A percentile compares a stretch with the other conserved stretches of the same genome.
Conservation (phyloP, 2,113 vertebrate species). For the Tor tambroides region DNA sequence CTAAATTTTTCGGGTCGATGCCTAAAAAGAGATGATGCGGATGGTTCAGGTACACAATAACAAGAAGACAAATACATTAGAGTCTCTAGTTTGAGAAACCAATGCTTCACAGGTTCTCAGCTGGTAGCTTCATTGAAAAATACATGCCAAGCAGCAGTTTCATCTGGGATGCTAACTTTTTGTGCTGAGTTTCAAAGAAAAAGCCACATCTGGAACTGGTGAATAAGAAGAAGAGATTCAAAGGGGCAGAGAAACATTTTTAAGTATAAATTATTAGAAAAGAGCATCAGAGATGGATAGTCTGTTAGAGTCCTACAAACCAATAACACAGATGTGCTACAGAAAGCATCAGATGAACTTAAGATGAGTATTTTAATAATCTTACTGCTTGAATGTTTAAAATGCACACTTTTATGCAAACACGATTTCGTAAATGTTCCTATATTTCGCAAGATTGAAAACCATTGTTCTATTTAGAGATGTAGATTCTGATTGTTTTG, state of each 20-base stretch:
- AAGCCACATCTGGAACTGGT: not conserved
- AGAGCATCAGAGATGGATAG: not conserved
- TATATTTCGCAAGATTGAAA: too few species aligned
- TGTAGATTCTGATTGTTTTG: too few species aligned
- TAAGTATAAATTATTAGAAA: not conserved
- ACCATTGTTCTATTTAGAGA: too few species aligned
- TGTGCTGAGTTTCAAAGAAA: not conserved
- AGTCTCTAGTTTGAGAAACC: not conserved
- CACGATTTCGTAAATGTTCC: too few species aligned
- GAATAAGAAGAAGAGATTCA: constrained; percentile 6
- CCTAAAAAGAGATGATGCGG: not conserved
- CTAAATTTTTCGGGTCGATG: not conserved
- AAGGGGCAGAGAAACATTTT: not conserved
- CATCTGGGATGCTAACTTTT: not conserved
- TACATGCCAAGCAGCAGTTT: not conserved
- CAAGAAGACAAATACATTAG: not conserved
- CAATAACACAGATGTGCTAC: not conserved
- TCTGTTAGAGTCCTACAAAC: not conserved
- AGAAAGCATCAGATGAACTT: not conserved
- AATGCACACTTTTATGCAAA: not conserved
- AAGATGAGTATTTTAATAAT: too few species aligned
- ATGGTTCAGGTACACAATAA: not conserved
- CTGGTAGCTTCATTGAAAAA: not conserved
- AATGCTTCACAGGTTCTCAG: not conserved
- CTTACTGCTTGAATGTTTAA: not conserved